These are phyloP conservation scores for Hippocampus mohnikei DNA, from an alignment of 2,113 vertebrate species.

Conservation along the genomic window DNA sequence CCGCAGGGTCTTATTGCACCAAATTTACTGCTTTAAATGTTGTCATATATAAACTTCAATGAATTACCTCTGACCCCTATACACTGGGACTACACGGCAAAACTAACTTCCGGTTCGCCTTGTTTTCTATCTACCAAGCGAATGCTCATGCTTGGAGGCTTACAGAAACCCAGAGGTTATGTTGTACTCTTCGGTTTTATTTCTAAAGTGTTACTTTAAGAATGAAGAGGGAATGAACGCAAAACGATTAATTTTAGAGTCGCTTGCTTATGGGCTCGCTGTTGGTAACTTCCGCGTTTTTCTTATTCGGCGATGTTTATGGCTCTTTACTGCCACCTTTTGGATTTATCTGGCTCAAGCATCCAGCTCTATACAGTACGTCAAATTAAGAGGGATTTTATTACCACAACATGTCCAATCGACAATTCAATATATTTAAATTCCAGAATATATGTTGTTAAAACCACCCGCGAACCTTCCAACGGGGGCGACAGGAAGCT, in stretches of 20 bases:
- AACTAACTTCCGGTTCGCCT: not conserved
- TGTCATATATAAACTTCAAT: no score
- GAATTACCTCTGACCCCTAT: no score
- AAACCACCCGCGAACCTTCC: not conserved
- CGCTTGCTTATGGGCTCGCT: not conserved
- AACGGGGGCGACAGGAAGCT: not conserved
- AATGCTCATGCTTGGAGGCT: not conserved
- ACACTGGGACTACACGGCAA: not conserved
- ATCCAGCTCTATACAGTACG: not conserved
- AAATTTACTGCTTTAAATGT: no score
- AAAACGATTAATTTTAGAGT: not conserved
- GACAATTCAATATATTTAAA: no score
- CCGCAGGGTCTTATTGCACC: not conserved
- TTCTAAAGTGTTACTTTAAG: rapidly evolving
- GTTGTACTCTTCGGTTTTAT: not conserved
- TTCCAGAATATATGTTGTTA: not conserved
- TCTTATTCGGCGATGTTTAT: not conserved
- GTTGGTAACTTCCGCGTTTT: not conserved
- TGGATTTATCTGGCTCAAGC: not conserved
- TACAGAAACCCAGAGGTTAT: not conserved
- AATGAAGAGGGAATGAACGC: not conserved
- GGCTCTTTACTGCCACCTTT: not conserved
- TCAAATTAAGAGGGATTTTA: no score
- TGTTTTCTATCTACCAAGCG: not conserved
- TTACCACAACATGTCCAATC: no score